Conservation (phyloP, 2,797 vertebrate genomes). For the Coregonus ussuriensis region DNA sequence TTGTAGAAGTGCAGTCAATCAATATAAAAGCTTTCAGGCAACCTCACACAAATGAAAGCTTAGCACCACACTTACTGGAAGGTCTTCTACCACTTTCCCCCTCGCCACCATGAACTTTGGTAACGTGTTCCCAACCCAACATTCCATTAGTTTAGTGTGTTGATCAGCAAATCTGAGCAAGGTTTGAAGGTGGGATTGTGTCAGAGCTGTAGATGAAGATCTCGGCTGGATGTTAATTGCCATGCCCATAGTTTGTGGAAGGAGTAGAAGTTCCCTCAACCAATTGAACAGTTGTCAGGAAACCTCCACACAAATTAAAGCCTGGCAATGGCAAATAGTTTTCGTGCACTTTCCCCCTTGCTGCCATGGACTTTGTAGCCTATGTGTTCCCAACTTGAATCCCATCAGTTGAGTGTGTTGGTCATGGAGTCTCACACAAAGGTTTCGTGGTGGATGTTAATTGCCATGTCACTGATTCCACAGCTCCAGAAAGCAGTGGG, state of each 20-base stretch:
- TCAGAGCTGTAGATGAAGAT: background rate
- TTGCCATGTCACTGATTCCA: constrained; percentile 13
- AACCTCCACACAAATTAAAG: background rate
- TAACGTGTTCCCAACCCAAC: background rate
- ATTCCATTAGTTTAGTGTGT: background rate
- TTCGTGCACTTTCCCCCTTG: background rate
- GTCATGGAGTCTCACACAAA: background rate
- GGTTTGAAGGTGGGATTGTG: background rate
- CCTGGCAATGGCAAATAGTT: background rate
- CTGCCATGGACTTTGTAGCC: background rate
- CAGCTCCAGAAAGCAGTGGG: constrained; percentile 87
- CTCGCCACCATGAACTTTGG: background rate
- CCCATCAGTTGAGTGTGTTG: background rate
- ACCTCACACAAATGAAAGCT: background rate
- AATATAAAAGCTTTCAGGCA: background rate
- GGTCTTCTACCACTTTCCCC: background rate
- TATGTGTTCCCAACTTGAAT: too few species aligned
- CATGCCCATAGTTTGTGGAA: background rate
- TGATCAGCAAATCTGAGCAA: background rate
- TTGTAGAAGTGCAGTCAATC: too few species aligned
- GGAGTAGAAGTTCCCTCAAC: background rate
- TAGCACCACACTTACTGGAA: background rate
- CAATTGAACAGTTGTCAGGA: background rate
- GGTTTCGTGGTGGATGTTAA: background rate
- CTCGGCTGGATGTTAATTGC: background rate